Evolutionary conservation across 2,113 vertebrate species (phyloP).

Genomic region (Willisornis vidua): DNA sequence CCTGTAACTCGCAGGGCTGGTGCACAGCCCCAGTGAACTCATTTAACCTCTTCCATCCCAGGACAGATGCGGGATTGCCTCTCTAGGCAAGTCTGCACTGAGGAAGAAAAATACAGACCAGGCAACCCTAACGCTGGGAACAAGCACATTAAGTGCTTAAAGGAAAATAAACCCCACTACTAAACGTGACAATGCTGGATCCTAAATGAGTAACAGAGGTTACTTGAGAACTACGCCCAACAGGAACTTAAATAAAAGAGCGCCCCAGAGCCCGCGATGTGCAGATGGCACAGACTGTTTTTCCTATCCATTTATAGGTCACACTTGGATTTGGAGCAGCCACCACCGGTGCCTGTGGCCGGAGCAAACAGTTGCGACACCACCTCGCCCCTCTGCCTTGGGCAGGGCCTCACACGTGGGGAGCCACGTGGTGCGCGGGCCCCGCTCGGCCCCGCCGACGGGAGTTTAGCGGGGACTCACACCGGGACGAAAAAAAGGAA

Average conservation of each 20-base stretch:
- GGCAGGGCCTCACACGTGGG: conserved; percentile 51
- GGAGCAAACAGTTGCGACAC: conserved; percentile 15
- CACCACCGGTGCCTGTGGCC: not conserved
- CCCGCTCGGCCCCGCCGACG: not conserved
- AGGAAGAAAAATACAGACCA: not conserved
- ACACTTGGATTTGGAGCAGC: conserved; percentile 19
- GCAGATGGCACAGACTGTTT: conserved; percentile 10
- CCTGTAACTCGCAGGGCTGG: not conserved
- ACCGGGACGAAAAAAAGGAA: accelerated
- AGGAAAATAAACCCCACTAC: not conserved
- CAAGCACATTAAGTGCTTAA: not conserved
- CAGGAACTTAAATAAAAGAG: conserved; percentile 15
- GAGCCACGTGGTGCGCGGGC: conserved; percentile 45
- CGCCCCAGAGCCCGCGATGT: not conserved
- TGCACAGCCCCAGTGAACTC: not conserved
- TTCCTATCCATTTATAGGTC: conserved; percentile 67
- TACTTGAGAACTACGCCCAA: not conserved
- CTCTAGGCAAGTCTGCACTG: not conserved
- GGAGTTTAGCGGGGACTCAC: accelerated
- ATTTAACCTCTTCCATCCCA: not conserved
- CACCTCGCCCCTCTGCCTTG: conserved; percentile 8
- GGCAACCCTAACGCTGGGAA: not conserved
- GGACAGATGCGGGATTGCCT: not conserved
- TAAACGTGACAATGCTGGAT: not conserved
- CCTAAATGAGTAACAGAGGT: not conserved